These are phyloP conservation scores for Bellardia bayeri DNA, from an alignment of 2,888 invertebrate genomes.

Conservation along the genomic window DNA sequence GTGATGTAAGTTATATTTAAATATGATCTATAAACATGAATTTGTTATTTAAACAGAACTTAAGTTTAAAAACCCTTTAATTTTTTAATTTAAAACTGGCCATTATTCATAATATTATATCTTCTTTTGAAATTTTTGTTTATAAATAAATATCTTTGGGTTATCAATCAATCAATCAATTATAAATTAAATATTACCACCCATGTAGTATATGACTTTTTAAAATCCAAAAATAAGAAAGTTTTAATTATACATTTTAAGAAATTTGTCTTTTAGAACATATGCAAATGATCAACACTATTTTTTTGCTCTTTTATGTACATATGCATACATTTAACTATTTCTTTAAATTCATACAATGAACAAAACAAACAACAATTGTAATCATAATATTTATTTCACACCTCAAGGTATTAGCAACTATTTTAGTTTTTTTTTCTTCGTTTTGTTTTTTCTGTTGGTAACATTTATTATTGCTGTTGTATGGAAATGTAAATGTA, in stretches of 20 bases:
- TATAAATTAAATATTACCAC: neutral
- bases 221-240: too few species aligned
- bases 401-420: slow-evolving; percentile 50
- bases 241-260: too few species aligned
- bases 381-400: slow-evolving; percentile 29
- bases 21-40: too few species aligned
- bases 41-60: too few species aligned
- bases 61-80: too few species aligned
- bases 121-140: neutral
- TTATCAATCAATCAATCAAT: neutral
- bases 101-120: neutral
- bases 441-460: neutral
- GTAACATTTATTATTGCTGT: slow-evolving; percentile 46
- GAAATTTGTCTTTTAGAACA: neutral
- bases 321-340: neutral
- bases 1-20: too few species aligned
- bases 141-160: neutral
- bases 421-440: slow-evolving; percentile 29
- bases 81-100: too few species aligned
- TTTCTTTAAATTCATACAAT: slow-evolving; percentile 1
- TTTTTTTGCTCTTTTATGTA: neutral
- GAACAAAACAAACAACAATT: slow-evolving; percentile 2
- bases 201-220: neutral
- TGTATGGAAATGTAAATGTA: slow-evolving; percentile 26
- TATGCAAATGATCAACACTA: neutral